Conservation (phyloP, 2,888 invertebrate genomes). For the Phymatocera aterrima region DNA sequence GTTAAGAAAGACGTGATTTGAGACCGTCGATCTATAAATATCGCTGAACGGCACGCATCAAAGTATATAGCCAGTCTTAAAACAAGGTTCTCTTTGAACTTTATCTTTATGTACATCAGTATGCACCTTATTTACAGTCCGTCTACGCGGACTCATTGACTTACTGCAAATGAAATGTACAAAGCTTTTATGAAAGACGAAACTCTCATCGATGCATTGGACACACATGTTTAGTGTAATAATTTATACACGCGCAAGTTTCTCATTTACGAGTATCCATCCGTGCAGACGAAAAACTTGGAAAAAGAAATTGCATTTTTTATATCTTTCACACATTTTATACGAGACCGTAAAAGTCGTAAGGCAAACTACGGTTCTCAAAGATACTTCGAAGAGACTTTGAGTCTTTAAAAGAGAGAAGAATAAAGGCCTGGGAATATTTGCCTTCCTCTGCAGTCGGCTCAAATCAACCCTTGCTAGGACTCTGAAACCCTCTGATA, state of each 20-base stretch:
- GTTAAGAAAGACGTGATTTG: background rate
- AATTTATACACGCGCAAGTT: background rate
- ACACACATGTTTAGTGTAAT: background rate
- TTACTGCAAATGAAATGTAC: slow-evolving; percentile 8
- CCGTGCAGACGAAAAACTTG: background rate
- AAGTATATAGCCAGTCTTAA: slow-evolving; percentile 28
- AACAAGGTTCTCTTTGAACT: slow-evolving; percentile 41
- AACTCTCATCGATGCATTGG: background rate
- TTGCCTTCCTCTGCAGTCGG: background rate
- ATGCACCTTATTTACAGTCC: background rate
- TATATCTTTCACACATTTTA: background rate
- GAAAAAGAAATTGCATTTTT: background rate
- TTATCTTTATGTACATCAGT: no score
- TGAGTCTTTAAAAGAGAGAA: background rate
- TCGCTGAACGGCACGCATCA: background rate
- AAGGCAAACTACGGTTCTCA: background rate
- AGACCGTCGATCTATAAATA: slow-evolving; percentile 1
- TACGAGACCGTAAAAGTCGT: background rate
- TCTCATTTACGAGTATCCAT: no score
- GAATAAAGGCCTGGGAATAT: background rate
- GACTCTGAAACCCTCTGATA: background rate
- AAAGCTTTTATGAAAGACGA: background rate
- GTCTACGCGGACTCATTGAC: background rate
- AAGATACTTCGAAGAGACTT: background rate
- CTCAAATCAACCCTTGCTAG: background rate